Percentiles rank a stretch among this genome's conserved stretches.
Conservation (phyloP, 1,140 invertebrate species). For the Drosophila melanica region DNA sequence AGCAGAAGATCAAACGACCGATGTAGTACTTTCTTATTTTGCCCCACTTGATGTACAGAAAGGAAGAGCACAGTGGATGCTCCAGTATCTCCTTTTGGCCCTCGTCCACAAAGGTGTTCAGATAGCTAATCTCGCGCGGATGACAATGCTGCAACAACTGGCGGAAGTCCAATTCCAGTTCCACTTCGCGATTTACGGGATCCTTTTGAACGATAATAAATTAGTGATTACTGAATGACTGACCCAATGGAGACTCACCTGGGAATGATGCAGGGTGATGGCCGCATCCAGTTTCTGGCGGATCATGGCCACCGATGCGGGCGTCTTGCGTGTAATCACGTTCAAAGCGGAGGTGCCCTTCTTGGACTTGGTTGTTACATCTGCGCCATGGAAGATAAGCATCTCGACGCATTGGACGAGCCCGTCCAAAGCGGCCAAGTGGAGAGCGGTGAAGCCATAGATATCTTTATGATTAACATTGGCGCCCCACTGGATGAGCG, state of each 20-base stretch:
- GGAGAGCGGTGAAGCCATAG: conserved; percentile 94
- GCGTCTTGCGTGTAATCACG: conserved; percentile 92
- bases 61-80: conserved; percentile 93
- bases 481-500: conserved; percentile 90
- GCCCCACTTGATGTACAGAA: conserved; percentile 93
- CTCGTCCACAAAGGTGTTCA: conserved; percentile 92
- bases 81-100: conserved; percentile 92
- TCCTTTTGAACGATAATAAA: conserved; percentile 83
- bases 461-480: conserved; percentile 94
- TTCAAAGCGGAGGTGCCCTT: conserved; percentile 92
- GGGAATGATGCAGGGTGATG: conserved; percentile 90
- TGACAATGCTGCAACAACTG: conserved; percentile 91
- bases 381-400: conserved; percentile 92
- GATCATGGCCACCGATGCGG: conserved; percentile 91
- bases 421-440: conserved; percentile 93
- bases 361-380: conserved; percentile 92
- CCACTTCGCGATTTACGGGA: conserved; percentile 90
- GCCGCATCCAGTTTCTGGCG: conserved; percentile 90
- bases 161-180: conserved; percentile 92
- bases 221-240: neutral
- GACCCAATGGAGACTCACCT: conserved; percentile 28
- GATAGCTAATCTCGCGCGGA: conserved; percentile 91
- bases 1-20: conserved; percentile 90
- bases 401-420: conserved; percentile 92
- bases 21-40: conserved; percentile 95